A percentile compares a stretch with the other conserved stretches of the same genome.
Conservation (phyloP, 2,113 vertebrate species). For the Cariama cristata region DNA sequence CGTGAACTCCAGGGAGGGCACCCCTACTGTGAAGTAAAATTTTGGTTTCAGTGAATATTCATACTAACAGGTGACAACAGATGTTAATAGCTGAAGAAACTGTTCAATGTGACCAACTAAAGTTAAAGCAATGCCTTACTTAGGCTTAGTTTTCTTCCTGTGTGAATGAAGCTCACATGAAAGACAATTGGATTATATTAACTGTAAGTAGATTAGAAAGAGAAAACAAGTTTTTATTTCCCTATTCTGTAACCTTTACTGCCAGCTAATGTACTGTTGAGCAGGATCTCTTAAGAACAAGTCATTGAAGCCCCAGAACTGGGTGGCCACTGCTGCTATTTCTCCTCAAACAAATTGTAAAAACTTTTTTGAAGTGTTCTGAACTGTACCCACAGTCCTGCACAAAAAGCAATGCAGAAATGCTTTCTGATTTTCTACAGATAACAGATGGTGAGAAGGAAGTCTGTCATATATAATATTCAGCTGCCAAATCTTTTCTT, state of each 20-base stretch:
- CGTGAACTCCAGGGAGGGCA: not conserved
- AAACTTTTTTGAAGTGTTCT: not conserved
- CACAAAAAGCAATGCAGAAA: not conserved
- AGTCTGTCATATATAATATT: conserved; percentile 43
- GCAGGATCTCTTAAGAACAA: not conserved
- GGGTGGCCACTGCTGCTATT: not conserved
- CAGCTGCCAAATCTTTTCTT: conserved; percentile 53
- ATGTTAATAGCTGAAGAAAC: not conserved
- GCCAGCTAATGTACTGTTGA: not conserved
- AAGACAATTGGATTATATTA: not conserved
- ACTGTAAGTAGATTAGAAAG: not conserved
- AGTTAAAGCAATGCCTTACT: not conserved
- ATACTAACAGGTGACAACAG: not conserved
- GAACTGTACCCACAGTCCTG: not conserved
- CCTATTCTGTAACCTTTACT: not conserved
- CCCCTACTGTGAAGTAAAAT: not conserved
- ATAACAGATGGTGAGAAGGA: conserved; percentile 62
- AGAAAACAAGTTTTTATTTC: not conserved
- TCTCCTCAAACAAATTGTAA: not conserved
- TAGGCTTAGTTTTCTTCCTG: not conserved
- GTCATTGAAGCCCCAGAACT: not conserved
- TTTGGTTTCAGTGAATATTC: not conserved
- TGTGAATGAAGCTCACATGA: not conserved
- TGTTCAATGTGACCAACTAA: not conserved
- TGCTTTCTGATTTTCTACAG: conserved; percentile 33